These are phyloP conservation scores for Plecotus auritus DNA, from an alignment of 2,113 vertebrate species.

Conservation along the genomic window DNA sequence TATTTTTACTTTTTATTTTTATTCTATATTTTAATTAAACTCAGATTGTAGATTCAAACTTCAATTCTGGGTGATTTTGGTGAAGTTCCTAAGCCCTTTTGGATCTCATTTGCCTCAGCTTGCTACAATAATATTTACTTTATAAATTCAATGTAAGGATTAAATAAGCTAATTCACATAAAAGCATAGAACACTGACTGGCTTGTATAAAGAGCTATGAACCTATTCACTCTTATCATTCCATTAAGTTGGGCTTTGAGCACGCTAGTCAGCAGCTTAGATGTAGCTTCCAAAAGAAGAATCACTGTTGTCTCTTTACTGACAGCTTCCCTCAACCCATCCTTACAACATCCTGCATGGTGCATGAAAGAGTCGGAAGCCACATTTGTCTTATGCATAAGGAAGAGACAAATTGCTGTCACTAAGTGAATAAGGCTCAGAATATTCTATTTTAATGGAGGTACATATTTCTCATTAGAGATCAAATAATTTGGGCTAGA, in stretches of 20 bases:
- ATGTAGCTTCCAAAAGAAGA: background rate
- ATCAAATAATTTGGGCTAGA: background rate
- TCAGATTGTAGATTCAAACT: background rate
- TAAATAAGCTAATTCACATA: background rate
- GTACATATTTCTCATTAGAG: background rate
- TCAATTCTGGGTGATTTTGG: background rate
- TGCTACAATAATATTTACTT: background rate
- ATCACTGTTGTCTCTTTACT: background rate
- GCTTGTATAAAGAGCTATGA: background rate
- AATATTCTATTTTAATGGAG: background rate
- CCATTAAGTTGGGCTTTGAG: background rate
- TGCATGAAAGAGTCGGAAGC: background rate
- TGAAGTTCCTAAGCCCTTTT: background rate
- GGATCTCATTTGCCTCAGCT: background rate
- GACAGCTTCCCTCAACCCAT: background rate
- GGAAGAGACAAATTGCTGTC: background rate
- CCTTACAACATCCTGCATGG: background rate
- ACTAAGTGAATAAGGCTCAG: background rate
- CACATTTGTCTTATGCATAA: background rate
- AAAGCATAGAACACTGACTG: background rate
- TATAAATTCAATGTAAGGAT: background rate
- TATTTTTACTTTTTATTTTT: background rate
- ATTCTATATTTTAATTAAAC: background rate
- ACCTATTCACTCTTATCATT: background rate
- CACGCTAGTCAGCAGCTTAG: background rate